Conservation (phyloP, 2,888 invertebrate species). For the Hypomecis punctinalis region DNA sequence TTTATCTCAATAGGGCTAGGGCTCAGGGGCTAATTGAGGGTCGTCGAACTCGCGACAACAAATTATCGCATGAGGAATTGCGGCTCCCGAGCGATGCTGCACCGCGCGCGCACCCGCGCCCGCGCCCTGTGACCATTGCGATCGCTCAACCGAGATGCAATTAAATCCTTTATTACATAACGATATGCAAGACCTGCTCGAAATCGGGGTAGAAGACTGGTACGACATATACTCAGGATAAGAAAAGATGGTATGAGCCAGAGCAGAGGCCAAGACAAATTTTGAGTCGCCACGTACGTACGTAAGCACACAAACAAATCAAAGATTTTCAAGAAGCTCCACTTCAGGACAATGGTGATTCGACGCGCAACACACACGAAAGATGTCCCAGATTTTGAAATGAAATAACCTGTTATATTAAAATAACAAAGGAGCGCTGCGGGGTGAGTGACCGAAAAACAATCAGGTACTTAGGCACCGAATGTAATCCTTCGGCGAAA, state of each 20-base stretch:
- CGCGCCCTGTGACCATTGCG: neutral
- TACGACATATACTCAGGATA: no score
- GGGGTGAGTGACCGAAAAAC: slow-evolving; percentile 78
- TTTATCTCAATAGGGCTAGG: slow-evolving; percentile 73
- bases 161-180: neutral
- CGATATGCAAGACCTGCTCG: no score
- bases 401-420: slow-evolving; percentile 63
- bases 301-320: neutral
- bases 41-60: slow-evolving; percentile 64
- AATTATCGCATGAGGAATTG: slow-evolving; percentile 63
- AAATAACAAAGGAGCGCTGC: slow-evolving; percentile 62
- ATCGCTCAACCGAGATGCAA: neutral
- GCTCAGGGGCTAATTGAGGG: slow-evolving; percentile 70
- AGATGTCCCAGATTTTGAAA: slow-evolving; percentile 60
- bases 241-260: no score
- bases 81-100: slow-evolving; percentile 46
- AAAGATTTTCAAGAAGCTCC: slow-evolving; percentile 15
- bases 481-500: slow-evolving; percentile 80
- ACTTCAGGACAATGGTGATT: slow-evolving; percentile 18
- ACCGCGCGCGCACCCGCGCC: neutral
- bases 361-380: slow-evolving; percentile 31
- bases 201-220: no score
- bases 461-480: slow-evolving; percentile 79
- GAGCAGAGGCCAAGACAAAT: no score
- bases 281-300: no score